Base-by-base conservation (phyloP, 2,888 invertebrate genomes). In the Calliscelio sp. region DNA sequence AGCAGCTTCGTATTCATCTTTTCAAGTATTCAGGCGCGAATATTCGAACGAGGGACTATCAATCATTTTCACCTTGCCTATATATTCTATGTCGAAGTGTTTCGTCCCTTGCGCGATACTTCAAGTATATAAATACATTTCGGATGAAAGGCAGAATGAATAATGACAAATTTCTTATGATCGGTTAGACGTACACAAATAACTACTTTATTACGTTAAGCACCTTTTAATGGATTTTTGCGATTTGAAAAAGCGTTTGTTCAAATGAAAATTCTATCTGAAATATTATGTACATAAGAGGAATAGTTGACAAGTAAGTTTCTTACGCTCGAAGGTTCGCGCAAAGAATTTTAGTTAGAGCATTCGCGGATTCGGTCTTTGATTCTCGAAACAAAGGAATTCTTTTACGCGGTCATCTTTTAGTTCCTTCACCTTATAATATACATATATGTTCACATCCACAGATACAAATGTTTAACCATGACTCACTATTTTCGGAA, bases 351-450 rank as follows among this genome's bases (percentile, higher is more conserved):
- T 75, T 55, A 77, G 82, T 65, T 71, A 66, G 71, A 66, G 28
- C 75, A 63, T 65, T 73, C 65, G 82, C 71, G 65, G 71, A 71
- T 77, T 82, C 77, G 77, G 63, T 49, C 82, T 82, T 82, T 77
- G 82, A 71, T 82, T 82, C 82, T 82, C 65, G 71, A 82, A 82
- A 82, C 77, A 82, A 82, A 82, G 82, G 77, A 70, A 82, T 82
- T 82, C 82, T 82, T 77, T 82, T 82, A 75, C 71, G 66, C 77
- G 82, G 71, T 82, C 82, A 82, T 71, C 82, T 77, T 82, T 82
- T 77, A 77, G 82, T 77, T 75, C 81, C 70, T 81, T 81, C 81
- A 81, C 81, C 81, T 65, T 81, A 63, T 81, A 77, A 81, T 81
- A n/a, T n/a, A n/a, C n/a, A 81, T 81, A 81, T 81, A 71, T 77